phyloP scores from a whole-genome alignment of 2,113 vertebrate genomes.

The Passerina amoena region DNA sequence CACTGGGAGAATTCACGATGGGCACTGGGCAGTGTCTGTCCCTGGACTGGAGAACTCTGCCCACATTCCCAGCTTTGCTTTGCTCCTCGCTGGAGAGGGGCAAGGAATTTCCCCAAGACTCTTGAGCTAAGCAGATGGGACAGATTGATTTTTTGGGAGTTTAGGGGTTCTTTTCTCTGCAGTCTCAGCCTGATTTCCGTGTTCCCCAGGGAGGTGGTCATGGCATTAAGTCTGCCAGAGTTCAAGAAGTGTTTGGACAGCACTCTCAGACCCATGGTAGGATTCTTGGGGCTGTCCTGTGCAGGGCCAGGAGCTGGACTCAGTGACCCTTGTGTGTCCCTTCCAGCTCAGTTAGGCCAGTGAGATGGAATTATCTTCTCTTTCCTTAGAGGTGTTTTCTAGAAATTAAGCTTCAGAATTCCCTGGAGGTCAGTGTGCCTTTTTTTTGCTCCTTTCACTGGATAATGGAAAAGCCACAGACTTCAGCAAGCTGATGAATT shows the following conservation, averaged over 20 bases:
- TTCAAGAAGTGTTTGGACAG: not conserved
- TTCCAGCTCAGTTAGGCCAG: not conserved
- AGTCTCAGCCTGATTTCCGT: not conserved
- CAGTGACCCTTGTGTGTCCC: not conserved
- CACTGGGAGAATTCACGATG: not conserved
- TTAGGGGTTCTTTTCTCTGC: not conserved
- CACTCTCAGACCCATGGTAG: not conserved
- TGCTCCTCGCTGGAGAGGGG: rapidly evolving
- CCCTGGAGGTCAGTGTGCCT: not conserved
- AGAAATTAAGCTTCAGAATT: not conserved
- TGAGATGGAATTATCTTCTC: not conserved
- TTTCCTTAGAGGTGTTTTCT: not conserved
- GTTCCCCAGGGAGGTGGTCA: not conserved
- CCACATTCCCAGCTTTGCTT: not conserved
- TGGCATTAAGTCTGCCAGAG: not conserved
- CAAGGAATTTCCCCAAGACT: not conserved
- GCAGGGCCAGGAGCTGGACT: not conserved
- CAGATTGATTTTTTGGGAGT: not conserved
- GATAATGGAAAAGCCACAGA: not conserved
- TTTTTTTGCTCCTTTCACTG: not conserved
- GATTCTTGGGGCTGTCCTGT: not conserved
- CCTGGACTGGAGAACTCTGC: not conserved
- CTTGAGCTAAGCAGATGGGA: not conserved
- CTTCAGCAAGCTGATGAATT: not conserved
- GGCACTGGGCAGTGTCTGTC: not conserved